phyloP scores from a whole-genome alignment of 2,113 vertebrate genomes.

The Phoxinus phoxinus region DNA sequence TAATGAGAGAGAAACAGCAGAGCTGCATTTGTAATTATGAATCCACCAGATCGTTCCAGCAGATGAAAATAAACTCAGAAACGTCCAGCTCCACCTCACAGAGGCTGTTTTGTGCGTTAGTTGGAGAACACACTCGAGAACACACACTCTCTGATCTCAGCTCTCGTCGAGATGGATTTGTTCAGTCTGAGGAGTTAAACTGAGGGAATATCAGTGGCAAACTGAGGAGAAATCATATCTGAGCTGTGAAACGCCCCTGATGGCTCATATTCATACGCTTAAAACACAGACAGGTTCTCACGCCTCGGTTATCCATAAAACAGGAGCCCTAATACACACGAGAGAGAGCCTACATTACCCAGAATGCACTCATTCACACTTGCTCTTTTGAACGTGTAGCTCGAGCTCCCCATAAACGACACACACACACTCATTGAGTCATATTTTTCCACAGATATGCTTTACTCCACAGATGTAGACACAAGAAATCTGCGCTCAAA shows the following conservation, averaged over 20 bases:
- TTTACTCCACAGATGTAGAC: constrained; percentile 22
- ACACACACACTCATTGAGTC: background rate
- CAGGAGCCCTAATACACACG: background rate
- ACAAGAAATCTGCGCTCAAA: constrained; percentile 27
- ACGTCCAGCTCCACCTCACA: constrained; percentile 55
- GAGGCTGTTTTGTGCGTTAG: constrained; percentile 24
- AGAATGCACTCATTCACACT: background rate
- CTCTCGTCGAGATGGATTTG: background rate
- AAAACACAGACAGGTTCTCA: background rate
- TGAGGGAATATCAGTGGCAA: background rate
- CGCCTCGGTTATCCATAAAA: background rate
- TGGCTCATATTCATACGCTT: background rate
- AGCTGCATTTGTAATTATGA: constrained; percentile 65
- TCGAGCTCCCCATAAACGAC: background rate
- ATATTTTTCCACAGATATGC: constrained; percentile 36
- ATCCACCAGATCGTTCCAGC: constrained; percentile 52
- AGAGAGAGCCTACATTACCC: constrained; percentile 9
- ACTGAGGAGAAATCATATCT: no score
- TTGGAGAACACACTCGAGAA: background rate
- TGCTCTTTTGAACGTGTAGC: background rate
- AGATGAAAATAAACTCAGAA: background rate
- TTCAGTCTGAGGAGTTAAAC: background rate
- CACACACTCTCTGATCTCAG: background rate
- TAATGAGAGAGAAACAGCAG: background rate
- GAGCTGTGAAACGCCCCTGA: background rate